phyloP scores from a whole-genome alignment of 2,797 vertebrate species.

The Notamacropus eugenii region DNA sequence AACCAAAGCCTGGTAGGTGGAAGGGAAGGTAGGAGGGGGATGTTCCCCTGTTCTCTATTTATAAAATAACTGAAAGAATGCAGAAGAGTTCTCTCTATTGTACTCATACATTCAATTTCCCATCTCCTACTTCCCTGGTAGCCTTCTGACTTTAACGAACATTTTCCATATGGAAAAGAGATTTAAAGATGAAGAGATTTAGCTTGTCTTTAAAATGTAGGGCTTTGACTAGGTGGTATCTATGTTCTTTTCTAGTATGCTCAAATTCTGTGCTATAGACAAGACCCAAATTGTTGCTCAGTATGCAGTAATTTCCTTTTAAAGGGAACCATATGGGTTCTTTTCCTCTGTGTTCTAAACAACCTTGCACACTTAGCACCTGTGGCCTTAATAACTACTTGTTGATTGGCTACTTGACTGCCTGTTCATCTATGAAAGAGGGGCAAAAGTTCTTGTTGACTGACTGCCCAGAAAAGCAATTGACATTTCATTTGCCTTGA shows the following conservation, averaged over 20 bases:
- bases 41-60: background rate
- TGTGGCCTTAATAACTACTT: accelerated
- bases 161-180: background rate
- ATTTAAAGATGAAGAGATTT: background rate
- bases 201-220: background rate
- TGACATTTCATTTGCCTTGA: background rate
- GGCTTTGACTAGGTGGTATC: background rate
- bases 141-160: background rate
- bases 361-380: accelerated
- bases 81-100: background rate
- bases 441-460: background rate
- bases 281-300: background rate
- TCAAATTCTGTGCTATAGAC: no score
- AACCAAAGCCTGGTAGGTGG: background rate
- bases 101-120: no score
- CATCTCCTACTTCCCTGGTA: background rate
- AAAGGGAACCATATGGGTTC: background rate
- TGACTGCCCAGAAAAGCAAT: background rate
- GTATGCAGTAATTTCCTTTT: background rate
- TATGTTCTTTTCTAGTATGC: background rate
- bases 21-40: background rate
- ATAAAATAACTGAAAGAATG: background rate
- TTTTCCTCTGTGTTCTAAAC: background rate
- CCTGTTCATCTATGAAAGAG: background rate
- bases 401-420: background rate